Conservation (phyloP, 2,888 invertebrate genomes). For the Sminthurides aquaticus region DNA sequence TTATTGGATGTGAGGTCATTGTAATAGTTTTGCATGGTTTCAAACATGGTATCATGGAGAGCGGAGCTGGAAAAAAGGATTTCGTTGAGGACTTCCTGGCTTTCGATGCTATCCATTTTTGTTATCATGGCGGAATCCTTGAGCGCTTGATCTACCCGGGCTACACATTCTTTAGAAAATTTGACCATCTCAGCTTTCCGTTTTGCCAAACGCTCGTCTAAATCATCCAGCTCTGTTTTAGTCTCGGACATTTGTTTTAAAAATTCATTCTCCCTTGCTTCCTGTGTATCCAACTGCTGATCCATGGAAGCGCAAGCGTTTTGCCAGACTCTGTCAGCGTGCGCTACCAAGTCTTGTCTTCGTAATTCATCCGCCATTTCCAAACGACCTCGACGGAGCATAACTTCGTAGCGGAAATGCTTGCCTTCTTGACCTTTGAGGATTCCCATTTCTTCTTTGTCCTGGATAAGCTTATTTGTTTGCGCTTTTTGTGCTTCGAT, state of each 20-base stretch:
- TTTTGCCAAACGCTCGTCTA: conserved; percentile 1
- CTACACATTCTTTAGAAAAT: conserved; percentile 26
- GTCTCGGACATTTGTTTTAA: conserved; percentile 8
- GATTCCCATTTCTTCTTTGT: conserved; percentile 32
- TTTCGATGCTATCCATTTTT: conserved; percentile 15
- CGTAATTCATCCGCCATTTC: conserved; percentile 38
- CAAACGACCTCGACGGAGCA: conserved; percentile 30
- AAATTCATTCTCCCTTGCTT: conserved; percentile 10
- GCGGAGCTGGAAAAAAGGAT: conserved; percentile 9
- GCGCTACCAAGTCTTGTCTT: conserved; percentile 26
- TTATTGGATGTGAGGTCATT: conserved; percentile 35
- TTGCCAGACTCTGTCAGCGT: conserved; percentile 30
- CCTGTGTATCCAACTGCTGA: conserved; percentile 26
- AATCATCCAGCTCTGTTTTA: conserved; percentile 15
- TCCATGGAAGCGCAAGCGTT: conserved; percentile 29
- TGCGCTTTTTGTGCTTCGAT: conserved; percentile 13
- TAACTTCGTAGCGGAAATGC: conserved; percentile 38
- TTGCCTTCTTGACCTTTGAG: conserved; percentile 39
- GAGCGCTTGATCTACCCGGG: conserved; percentile 22
- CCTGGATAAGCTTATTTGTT: conserved; percentile 31
- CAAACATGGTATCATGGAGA: conserved; percentile 29
- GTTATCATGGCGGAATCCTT: conserved; percentile 16
- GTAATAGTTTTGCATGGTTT: conserved; percentile 36
- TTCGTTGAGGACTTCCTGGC: conserved; percentile 13
- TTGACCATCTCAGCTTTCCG: conserved; percentile 16